Conservation (phyloP, 2,113 vertebrate genomes). For the Arizona elegans region DNA sequence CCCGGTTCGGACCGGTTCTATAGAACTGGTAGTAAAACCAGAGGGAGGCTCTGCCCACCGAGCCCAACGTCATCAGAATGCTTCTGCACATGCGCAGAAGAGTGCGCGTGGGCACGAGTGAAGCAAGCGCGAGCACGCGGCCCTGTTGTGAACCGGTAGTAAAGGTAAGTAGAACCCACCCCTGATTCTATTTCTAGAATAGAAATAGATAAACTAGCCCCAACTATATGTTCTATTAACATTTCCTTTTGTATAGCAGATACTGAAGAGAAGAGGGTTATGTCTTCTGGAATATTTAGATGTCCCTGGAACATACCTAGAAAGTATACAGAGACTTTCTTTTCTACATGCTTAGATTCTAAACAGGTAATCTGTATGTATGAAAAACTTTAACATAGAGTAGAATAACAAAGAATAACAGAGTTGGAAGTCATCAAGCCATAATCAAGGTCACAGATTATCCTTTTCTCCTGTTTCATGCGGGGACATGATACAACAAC, state of each 20-base stretch:
- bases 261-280: not conserved
- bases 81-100: too few relatives aligned
- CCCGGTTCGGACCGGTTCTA: not conserved
- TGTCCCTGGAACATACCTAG: not conserved
- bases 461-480: not conserved
- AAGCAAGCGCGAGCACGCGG: too few relatives aligned
- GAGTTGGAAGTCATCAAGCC: not conserved
- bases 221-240: not conserved
- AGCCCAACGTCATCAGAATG: too few relatives aligned
- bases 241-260: not conserved
- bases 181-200: too few relatives aligned
- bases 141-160: too few relatives aligned
- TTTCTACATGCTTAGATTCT: not conserved
- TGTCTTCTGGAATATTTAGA: not conserved
- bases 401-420: not conserved
- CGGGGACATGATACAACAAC: not conserved
- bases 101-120: too few relatives aligned
- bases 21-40: not conserved
- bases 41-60: too few relatives aligned
- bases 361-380: not conserved
- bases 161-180: too few relatives aligned
- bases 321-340: not conserved
- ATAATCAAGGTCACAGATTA: not conserved
- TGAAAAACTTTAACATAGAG: not conserved
- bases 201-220: not conserved